Evolutionary conservation across 2,888 invertebrate species (phyloP).

Genomic region (Dryococelus australis): DNA sequence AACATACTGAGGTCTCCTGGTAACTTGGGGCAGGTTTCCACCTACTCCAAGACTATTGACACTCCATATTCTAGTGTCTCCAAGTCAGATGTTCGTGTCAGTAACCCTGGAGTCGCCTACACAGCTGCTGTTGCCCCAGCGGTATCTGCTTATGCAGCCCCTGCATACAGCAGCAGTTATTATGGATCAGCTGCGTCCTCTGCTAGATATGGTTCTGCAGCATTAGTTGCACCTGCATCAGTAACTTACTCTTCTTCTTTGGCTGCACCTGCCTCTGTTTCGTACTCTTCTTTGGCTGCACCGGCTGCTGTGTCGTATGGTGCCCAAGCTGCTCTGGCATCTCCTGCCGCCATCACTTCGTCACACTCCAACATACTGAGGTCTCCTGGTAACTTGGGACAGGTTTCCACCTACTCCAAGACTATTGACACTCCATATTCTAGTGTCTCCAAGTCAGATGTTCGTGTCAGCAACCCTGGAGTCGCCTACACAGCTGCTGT

Average conservation of each 20-base stretch:
- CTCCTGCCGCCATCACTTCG: slow-evolving; percentile 47
- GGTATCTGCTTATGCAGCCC: slow-evolving; percentile 48
- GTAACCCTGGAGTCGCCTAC: slow-evolving; percentile 42
- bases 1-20: background rate
- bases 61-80: background rate
- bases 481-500: slow-evolving; percentile 49
- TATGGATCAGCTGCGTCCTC: no score
- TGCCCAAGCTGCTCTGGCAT: slow-evolving; percentile 40
- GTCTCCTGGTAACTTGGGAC: background rate
- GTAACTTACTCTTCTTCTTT: slow-evolving; percentile 33
- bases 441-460: background rate
- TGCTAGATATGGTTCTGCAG: no score
- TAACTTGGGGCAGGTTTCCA: background rate
- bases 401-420: background rate
- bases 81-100: background rate
- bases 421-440: background rate
- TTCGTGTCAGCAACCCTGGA: background rate
- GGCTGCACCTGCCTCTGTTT: slow-evolving; percentile 47
- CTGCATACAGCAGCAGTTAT: slow-evolving; percentile 34
- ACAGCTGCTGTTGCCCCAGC: slow-evolving; percentile 50
- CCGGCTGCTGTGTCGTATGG: slow-evolving; percentile 45
- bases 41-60: background rate
- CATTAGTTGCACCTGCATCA: no score
- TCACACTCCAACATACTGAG: background rate
- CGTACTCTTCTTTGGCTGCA: slow-evolving; percentile 40